Conservation (phyloP, 1,140 invertebrate genomes). For the Aphaenogaster rudis region DNA sequence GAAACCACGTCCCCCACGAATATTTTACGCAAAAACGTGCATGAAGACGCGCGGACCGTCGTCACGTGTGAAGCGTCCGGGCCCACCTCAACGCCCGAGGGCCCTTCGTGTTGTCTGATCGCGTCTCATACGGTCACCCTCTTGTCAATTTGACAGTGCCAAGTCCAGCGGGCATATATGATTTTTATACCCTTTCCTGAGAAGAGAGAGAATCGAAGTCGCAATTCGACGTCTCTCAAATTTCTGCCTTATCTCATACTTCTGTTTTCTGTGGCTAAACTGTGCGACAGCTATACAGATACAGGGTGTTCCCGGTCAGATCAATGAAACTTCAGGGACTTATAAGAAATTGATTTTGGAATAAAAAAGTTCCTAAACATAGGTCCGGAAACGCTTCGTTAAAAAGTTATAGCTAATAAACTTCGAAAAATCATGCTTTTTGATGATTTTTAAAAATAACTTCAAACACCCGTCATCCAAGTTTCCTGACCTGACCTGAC, state of each 20-base stretch:
- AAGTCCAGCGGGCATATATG: too few relatives aligned
- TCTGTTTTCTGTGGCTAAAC: background rate
- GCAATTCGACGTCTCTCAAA: background rate
- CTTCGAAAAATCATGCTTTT: too few relatives aligned
- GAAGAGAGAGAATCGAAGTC: background rate
- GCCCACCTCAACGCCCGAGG: slow-evolving; percentile 49
- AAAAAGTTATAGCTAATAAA: too few relatives aligned
- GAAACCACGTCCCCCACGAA: slow-evolving; percentile 71
- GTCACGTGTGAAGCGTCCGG: slow-evolving; percentile 58
- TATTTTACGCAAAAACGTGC: slow-evolving; percentile 61
- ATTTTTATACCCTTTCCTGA: background rate
- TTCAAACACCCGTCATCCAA: too few relatives aligned
- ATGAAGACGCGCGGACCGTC: slow-evolving; percentile 11
- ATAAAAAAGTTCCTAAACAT: too few relatives aligned
- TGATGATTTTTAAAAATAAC: too few relatives aligned
- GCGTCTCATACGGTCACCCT: slow-evolving; percentile 8
- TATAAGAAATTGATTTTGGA: too few relatives aligned
- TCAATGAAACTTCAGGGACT: too few relatives aligned
- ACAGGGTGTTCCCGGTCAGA: too few relatives aligned
- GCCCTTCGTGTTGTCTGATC: slow-evolving; percentile 31
- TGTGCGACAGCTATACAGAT: background rate
- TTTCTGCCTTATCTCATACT: background rate
- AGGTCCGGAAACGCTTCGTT: too few relatives aligned
- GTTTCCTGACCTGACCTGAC: too few relatives aligned
- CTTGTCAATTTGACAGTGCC: slow-evolving; percentile 32